Evolutionary conservation across 2,113 vertebrate species (phyloP), one percentile per base, ranked within the genome.

Genomic region (Cavia aperea): DNA sequence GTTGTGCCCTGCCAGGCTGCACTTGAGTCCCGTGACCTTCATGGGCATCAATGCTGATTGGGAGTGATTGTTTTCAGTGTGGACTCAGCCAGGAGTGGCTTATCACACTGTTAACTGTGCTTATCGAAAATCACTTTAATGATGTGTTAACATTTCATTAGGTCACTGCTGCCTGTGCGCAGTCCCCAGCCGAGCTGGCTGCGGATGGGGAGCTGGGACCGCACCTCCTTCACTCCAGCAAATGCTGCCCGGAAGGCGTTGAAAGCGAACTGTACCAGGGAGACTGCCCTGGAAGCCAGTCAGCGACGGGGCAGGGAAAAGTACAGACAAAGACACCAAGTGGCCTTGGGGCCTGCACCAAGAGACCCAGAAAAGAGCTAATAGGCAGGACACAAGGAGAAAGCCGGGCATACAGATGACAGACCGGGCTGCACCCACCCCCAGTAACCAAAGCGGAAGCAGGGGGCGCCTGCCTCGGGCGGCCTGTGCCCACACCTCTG

Each of bases 121-220:
- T 96, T 81, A 85, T 79, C 78, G 91, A 85, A 97, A 97, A 97
- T 96, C 86, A 96, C 96, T 97, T 96, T 97, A 97, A 97, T 97
- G 97, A 97, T 79, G 92, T 92, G 97, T 92, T 97, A 97, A 95
- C 92, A 92, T 96, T 97, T 97, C 94, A 97, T 97, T 96, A 96
- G 93, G 83, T 96, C 70, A 88, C 92, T 79, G 54, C 95, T 39
- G 90, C 90, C 95, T 66, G 95, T 49, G 65, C 29, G 14, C 54
- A 87, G 43, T 81, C 83, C 1, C 78, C 94, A 95, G 72, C 1
- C 78, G 94, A 95, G 72, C 51, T 13, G 16, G 56, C 56, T 58
- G 54, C 54, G 54, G 54, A 9, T 14, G 11, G 16, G 56, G 56
- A 56, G 56, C 56, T 3, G 56, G 56, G 16, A 16, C 56, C 14